Evolutionary conservation across 2,113 vertebrate genomes (phyloP), one percentile per base, ranked within the genome.

Genomic region (Clarias gariepinus): DNA sequence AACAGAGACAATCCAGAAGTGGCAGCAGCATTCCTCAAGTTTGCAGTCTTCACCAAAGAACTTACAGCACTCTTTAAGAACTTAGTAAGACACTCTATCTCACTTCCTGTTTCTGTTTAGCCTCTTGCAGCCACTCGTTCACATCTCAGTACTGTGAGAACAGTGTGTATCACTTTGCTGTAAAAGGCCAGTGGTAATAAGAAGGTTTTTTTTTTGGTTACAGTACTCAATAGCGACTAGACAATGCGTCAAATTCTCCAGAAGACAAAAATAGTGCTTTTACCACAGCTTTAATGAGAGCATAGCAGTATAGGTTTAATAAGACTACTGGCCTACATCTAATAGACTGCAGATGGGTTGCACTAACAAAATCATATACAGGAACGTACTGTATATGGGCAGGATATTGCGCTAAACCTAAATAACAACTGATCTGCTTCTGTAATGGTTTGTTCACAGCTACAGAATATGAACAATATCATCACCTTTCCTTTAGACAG

Each of bases 401-500:
- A 53, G 12, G 60, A 57, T 47, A 25, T 69, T 53, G 33, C 58
- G 23, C 30, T 68, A 18, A 23, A 79, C 30, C 12, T 47, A 47
- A 47, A 47, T 47, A 47, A 47, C 47, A 47, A 47, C 47, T 30
- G 64, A 64, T 15, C 30, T 79, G 19, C 19, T 23, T 80, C 36
- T 19, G 0, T 60, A 21, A 6, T 80, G 78, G 69, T 94, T 88
- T 93, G 23, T 95, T 92, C 81, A 58, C 92, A 99, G 98, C 92
- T 98, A 92, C 98, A 99, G 94, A 99, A 99, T 90, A 99, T 99
- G 98, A 99, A 96, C 95, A 99, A 99, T 93, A 99, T 99, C 91
- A 99, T 99, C 94, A 97, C 95, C 47, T 99, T 99, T 88, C 98
- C 98, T 36, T 92, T 99, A 95, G 98, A 99, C 94, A 98, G 96